Percentiles rank a stretch among this genome's conserved stretches.
phyloP scores from a whole-genome alignment of 2,113 vertebrate species.

The Daphoenositta chrysoptera region DNA sequence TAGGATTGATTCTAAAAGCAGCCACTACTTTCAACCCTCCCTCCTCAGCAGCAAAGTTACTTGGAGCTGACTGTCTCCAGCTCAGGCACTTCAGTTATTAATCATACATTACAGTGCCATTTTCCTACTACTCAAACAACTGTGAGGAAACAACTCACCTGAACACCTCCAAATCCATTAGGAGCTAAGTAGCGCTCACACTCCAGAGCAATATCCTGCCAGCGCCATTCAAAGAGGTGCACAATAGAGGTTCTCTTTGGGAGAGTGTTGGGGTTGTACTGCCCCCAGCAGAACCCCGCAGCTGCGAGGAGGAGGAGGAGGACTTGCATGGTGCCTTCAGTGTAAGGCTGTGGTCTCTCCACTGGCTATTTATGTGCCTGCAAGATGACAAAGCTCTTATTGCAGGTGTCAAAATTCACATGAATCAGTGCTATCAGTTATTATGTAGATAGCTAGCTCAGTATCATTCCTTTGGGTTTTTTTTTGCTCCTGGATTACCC shows the following conservation, averaged over 20 bases:
- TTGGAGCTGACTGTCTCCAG: background rate
- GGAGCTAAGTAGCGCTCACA: conserved; percentile 88
- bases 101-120: background rate
- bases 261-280: conserved; percentile 73
- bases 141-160: conserved; percentile 72
- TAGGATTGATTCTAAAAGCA: background rate
- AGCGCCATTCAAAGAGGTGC: conserved; percentile 92
- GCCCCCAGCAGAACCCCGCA: conserved; percentile 76
- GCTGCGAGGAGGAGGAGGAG: conserved; percentile 70
- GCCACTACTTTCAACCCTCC: background rate
- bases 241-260: conserved; percentile 80
- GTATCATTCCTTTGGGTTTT: background rate
- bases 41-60: background rate
- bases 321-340: conserved; percentile 74
- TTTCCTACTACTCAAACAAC: background rate
- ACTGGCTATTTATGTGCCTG: conserved; percentile 49
- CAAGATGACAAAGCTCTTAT: background rate
- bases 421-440: background rate
- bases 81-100: background rate
- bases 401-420: conserved; percentile 20
- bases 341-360: background rate
- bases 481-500: background rate
- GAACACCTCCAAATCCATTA: conserved; percentile 89
- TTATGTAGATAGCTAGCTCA: background rate
- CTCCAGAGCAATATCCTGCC: conserved; percentile 86